Conservation (phyloP, 2,113 vertebrate genomes). For the Catharus minimus region DNA sequence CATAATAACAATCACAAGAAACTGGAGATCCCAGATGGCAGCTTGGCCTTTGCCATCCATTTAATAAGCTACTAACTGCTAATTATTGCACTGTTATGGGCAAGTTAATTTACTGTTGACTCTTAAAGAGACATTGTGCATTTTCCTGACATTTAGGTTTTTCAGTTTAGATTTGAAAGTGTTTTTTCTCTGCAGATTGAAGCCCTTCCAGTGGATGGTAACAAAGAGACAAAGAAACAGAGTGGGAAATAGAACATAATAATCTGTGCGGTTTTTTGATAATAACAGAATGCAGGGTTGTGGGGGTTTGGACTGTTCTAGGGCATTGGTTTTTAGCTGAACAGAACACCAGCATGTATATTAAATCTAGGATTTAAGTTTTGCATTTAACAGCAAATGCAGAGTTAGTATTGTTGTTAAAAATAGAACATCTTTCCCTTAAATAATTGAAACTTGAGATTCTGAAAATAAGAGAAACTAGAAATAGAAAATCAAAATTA, state of each 20-base stretch:
- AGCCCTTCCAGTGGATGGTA: constrained; percentile 37
- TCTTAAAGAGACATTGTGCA: constrained; percentile 79
- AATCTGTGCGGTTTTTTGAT: not conserved
- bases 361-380: not conserved
- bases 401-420: not conserved
- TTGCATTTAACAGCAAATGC: not conserved
- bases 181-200: constrained; percentile 10
- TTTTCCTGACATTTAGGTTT: constrained; percentile 45
- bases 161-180: constrained; percentile 46
- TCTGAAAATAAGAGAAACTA: not conserved
- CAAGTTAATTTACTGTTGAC: constrained; percentile 86
- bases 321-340: not conserved
- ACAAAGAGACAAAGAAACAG: constrained; percentile 35
- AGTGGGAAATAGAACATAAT: constrained; percentile 23
- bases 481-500: not conserved
- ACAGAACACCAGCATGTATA: not conserved
- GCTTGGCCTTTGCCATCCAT: constrained; percentile 85
- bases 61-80: constrained; percentile 88
- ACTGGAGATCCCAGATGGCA: constrained; percentile 85
- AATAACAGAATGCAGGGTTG: not conserved
- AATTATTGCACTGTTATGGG: constrained; percentile 84
- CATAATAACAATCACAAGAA: constrained; percentile 82
- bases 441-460: not conserved
- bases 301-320: not conserved
- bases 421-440: not conserved